A percentile compares a stretch with the other conserved stretches of the same genome.
Conservation (phyloP, 2,797 vertebrate species). For the Helostoma temminkii region DNA sequence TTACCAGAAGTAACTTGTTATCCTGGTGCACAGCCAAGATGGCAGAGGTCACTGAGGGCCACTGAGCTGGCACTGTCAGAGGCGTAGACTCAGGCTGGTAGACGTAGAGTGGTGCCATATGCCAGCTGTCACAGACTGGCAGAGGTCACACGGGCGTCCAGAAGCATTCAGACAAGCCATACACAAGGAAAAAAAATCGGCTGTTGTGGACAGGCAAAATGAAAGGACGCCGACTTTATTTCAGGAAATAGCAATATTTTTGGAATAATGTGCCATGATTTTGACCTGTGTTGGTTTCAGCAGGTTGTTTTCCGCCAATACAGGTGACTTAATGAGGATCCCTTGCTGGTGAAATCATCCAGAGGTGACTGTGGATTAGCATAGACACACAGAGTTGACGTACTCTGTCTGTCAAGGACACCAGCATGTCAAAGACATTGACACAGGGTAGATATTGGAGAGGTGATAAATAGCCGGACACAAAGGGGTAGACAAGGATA, state of each 20-base stretch:
- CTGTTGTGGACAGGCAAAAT: neutral
- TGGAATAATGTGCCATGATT: neutral
- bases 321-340: constrained; percentile 19
- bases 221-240: neutral
- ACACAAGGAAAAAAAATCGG: constrained; percentile 18
- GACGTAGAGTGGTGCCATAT: constrained; percentile 66
- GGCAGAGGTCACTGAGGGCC: constrained; percentile 68
- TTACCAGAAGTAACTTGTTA: constrained; percentile 71
- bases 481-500: no score
- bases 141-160: constrained; percentile 57
- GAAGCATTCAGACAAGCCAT: constrained; percentile 15
- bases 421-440: constrained; percentile 19
- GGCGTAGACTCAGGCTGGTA: constrained; percentile 51
- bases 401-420: constrained; percentile 49
- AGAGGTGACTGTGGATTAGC: constrained; percentile 57
- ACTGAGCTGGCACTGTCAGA: constrained; percentile 59
- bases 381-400: constrained; percentile 24
- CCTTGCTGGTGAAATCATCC: constrained; percentile 22
- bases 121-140: constrained; percentile 69
- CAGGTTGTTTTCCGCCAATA: constrained; percentile 30
- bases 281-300: constrained; percentile 2
- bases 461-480: constrained; percentile 12
- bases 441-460: constrained; percentile 32
- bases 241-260: neutral
- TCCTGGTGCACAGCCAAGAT: constrained; percentile 62